Percentiles rank a stretch among this genome's conserved stretches.
Evolutionary conservation across 2,888 invertebrate species (phyloP).

Genomic region (Phragmatobia fuliginosa): DNA sequence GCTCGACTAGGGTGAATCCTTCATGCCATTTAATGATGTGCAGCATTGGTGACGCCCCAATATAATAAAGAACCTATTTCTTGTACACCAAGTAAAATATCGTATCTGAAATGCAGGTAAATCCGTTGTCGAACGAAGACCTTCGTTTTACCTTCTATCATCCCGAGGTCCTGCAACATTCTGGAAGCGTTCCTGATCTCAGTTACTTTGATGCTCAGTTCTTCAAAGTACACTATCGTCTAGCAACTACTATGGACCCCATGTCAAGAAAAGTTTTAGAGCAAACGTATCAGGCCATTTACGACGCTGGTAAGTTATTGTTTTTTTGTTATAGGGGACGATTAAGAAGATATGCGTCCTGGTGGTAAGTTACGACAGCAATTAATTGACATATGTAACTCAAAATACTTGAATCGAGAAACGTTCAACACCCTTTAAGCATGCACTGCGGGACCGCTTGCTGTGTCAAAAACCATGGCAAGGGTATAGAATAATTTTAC

Average conservation of each 20-base stretch:
- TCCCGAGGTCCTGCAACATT: constrained; percentile 83
- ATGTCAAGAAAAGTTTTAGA: constrained; percentile 91
- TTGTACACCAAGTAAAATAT: no score
- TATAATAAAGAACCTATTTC: background rate
- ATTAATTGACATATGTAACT: no score
- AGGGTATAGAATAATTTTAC: no score
- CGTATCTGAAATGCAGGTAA: no score
- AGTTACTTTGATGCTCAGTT: constrained; percentile 90
- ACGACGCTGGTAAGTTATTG: constrained; percentile 89
- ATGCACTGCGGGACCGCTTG: background rate
- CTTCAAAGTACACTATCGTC: constrained; percentile 89
- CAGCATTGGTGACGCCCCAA: no score
- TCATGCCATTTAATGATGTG: no score
- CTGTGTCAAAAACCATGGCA: no score
- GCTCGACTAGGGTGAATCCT: no score
- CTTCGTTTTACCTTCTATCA: constrained; percentile 69
- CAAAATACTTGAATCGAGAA: no score
- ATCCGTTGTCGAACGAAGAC: constrained; percentile 88
- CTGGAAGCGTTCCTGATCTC: constrained; percentile 88
- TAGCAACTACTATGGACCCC: constrained; percentile 75
- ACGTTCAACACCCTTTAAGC: no score
- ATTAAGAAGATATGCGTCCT: no score
- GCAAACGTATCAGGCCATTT: constrained; percentile 90
- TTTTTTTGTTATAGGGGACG: background rate
- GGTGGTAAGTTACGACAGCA: no score